phyloP scores from a whole-genome alignment of 2,888 invertebrate genomes.

The Nomada fucata region DNA sequence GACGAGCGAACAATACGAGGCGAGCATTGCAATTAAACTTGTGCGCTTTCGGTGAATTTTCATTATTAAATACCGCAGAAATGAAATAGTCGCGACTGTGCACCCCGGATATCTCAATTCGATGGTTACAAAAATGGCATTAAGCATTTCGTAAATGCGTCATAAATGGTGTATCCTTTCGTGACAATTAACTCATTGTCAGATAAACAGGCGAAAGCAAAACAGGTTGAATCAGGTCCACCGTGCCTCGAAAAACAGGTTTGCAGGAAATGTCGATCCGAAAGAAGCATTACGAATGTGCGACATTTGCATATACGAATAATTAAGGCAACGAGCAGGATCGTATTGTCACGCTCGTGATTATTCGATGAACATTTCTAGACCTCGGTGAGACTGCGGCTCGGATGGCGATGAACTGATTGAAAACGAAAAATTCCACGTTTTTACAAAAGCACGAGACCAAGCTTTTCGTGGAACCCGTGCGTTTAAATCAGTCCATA shows the following conservation, averaged over 20 bases:
- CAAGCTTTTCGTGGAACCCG: no score
- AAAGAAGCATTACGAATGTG: not conserved
- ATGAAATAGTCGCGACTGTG: not conserved
- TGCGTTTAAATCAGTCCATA: no score
- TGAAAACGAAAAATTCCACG: no score
- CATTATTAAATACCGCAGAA: not conserved
- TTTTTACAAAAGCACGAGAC: no score
- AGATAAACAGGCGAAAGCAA: not conserved
- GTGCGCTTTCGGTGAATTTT: not conserved
- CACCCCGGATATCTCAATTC: not conserved
- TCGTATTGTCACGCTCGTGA: no score
- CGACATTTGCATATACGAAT: no score
- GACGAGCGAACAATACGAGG: not conserved
- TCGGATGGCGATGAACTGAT: no score
- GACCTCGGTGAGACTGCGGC: no score
- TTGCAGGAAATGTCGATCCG: not conserved
- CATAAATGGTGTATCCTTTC: not conserved
- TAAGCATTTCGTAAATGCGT: not conserved
- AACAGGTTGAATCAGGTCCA: not conserved
- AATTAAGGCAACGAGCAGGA: no score
- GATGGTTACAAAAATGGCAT: conserved; percentile 1
- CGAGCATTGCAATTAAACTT: conserved; percentile 3
- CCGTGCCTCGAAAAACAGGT: not conserved
- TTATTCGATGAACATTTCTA: no score
- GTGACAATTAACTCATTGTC: no score